A percentile compares a stretch with the other conserved stretches of the same genome.
phyloP scores from a whole-genome alignment of 2,888 invertebrate genomes.

The Chrysina gloriosa region DNA sequence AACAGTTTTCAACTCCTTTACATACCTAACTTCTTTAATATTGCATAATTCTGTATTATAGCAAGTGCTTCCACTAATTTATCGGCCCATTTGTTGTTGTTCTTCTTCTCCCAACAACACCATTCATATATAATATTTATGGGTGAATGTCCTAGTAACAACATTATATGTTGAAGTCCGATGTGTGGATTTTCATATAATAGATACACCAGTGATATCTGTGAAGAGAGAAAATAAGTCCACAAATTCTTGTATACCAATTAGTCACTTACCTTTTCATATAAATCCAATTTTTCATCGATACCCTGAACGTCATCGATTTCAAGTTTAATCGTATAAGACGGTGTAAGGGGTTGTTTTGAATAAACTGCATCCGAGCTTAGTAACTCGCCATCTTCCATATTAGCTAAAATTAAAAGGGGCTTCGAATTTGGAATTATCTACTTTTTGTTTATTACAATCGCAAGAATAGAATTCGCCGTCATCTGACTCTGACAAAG shows the following conservation, averaged over 20 bases:
- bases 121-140: slow-evolving; percentile 56
- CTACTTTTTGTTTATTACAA: not conserved
- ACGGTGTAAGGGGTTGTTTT: not conserved
- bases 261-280: slow-evolving; percentile 27
- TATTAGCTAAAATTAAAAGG: slow-evolving; percentile 7
- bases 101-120: slow-evolving; percentile 50
- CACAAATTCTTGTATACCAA: slow-evolving; percentile 55
- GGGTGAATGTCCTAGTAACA: slow-evolving; percentile 46
- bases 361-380: not conserved
- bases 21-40: slow-evolving; percentile 63
- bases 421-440: not conserved
- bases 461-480: not conserved
- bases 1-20: not conserved
- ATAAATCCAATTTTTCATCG: slow-evolving; percentile 21
- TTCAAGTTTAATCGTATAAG: not conserved
- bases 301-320: slow-evolving; percentile 5
- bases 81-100: slow-evolving; percentile 62
- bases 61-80: slow-evolving; percentile 68
- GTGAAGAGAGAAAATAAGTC: slow-evolving; percentile 45
- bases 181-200: slow-evolving; percentile 53
- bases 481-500: not conserved
- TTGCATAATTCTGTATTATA: slow-evolving; percentile 65
- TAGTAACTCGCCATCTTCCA: not conserved
- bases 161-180: slow-evolving; percentile 50
- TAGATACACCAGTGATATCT: slow-evolving; percentile 60